A percentile compares a stretch with the other conserved stretches of the same genome.
Evolutionary conservation across 2,113 vertebrate genomes (phyloP).

Genomic region (Stigmatopora nigra): DNA sequence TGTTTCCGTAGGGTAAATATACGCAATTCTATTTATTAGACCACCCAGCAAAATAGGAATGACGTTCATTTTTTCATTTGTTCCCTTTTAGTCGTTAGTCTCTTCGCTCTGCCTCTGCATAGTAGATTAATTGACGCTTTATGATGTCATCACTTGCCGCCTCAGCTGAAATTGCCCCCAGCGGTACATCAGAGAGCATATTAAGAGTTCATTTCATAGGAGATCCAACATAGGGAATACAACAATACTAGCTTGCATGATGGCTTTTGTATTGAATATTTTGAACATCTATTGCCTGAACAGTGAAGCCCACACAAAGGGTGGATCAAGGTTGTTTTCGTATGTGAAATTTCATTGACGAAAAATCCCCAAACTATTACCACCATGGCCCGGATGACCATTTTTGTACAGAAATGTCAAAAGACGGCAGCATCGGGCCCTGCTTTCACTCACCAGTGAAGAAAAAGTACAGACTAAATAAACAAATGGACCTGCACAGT

Average conservation of each 20-base stretch:
- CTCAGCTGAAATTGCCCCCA: neutral
- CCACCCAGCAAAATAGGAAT: slow-evolving; percentile 8
- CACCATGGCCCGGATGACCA: neutral
- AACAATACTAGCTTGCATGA: neutral
- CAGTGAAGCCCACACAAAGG: neutral
- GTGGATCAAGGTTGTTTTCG: too few species aligned
- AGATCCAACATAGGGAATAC: neutral
- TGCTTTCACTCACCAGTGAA: neutral
- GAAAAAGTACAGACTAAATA: neutral
- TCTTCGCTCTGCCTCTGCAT: too few species aligned
- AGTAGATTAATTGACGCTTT: slow-evolving; percentile 2
- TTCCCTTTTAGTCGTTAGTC: neutral
- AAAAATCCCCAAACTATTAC: too few species aligned
- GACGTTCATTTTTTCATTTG: slow-evolving; percentile 1
- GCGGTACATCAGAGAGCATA: neutral
- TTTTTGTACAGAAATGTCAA: neutral
- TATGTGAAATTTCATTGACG: too few species aligned
- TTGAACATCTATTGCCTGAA: neutral
- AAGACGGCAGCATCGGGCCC: neutral
- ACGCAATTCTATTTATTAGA: neutral
- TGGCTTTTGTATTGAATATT: neutral
- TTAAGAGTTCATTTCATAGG: neutral
- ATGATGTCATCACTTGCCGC: neutral
- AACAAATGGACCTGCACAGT: neutral
- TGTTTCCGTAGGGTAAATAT: too few species aligned